Conservation (phyloP, 2,888 invertebrate species). For the Digitonthophagus gazella region DNA sequence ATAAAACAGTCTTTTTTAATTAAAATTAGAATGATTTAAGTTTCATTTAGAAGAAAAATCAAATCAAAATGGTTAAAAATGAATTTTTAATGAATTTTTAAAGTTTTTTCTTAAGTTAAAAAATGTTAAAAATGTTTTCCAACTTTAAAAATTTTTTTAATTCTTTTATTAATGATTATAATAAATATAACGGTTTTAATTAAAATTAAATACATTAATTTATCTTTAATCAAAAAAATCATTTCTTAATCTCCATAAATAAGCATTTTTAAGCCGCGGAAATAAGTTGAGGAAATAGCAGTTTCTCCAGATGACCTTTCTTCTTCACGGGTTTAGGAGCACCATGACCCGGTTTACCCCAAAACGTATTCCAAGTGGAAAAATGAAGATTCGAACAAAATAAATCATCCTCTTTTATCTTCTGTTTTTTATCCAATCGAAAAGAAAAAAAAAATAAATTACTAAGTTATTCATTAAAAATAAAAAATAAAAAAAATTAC, state of each 20-base stretch:
- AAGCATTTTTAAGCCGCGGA: constrained; percentile 33
- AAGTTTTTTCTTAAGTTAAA: no score
- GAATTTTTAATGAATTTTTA: no score
- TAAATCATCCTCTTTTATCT: constrained; percentile 60
- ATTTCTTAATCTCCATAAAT: neutral
- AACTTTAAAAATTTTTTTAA: no score
- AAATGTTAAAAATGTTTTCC: no score
- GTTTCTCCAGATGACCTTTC: constrained; percentile 43
- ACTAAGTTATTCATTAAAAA: neutral
- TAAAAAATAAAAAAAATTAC: constrained; percentile 35
- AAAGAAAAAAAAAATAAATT: neutral
- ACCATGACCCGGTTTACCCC: constrained; percentile 78
- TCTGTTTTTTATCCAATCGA: constrained; percentile 51
- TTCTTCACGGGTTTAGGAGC: constrained; percentile 48
- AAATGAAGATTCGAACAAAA: constrained; percentile 69
- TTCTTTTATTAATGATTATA: no score
- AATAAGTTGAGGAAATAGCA: constrained; percentile 46
- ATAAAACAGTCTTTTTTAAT: no score
- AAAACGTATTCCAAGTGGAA: constrained; percentile 72
- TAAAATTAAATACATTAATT: no score
- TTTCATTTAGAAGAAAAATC: no score
- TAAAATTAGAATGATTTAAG: no score
- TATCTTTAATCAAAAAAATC: no score
- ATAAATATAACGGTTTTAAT: no score
- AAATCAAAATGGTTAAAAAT: no score